A percentile compares a stretch with the other conserved stretches of the same genome.
phyloP scores from a whole-genome alignment of 2,888 invertebrate genomes.

The Nemotelus pantherinus region DNA sequence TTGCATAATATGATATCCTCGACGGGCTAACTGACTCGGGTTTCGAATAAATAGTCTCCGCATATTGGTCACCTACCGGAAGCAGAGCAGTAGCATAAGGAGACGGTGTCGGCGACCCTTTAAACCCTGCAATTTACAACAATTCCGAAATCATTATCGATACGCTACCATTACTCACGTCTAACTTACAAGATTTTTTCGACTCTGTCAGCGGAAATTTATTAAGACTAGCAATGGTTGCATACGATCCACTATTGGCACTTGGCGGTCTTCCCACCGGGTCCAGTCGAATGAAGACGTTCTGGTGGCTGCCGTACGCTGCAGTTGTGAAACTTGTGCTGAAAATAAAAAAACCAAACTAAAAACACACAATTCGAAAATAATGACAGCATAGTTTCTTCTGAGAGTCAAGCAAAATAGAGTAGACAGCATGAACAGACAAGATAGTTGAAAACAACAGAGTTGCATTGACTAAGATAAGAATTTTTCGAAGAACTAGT shows the following conservation, averaged over 20 bases:
- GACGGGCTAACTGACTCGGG: constrained; percentile 71
- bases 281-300: constrained; percentile 79
- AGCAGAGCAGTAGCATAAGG: constrained; percentile 77
- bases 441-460: too few relatives aligned
- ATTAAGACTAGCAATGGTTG: constrained; percentile 84
- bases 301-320: constrained; percentile 79
- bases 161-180: constrained; percentile 12
- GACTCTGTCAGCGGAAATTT: constrained; percentile 71
- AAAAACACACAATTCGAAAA: constrained; percentile 2
- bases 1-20: constrained; percentile 80
- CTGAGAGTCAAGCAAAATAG: not conserved
- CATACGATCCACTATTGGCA: constrained; percentile 81
- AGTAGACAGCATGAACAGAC: too few relatives aligned
- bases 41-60: constrained; percentile 69
- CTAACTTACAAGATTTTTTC: constrained; percentile 63
- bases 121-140: constrained; percentile 58
- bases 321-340: constrained; percentile 83
- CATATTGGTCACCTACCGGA: constrained; percentile 65
- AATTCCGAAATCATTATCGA: constrained; percentile 9
- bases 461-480: too few relatives aligned
- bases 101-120: constrained; percentile 69
- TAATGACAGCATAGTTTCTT: constrained; percentile 17
- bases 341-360: constrained; percentile 55
- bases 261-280: constrained; percentile 78
- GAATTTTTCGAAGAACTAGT: not conserved